A percentile compares a stretch with the other conserved stretches of the same genome.
Evolutionary conservation across 2,113 vertebrate species (phyloP).

Genomic region (Corythornis madagascariensis): DNA sequence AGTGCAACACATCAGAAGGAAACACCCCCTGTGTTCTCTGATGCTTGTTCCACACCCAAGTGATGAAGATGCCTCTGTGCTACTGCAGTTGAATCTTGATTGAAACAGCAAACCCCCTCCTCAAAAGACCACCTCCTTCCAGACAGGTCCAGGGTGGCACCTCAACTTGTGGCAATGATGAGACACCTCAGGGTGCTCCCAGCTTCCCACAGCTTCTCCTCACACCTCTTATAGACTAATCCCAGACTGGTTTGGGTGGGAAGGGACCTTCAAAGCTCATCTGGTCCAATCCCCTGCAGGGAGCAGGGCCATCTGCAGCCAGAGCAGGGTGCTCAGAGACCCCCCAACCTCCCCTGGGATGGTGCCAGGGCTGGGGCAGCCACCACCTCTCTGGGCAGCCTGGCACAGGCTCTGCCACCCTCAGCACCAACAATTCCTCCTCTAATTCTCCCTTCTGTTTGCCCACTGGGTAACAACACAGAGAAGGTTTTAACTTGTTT

Average conservation of each 20-base stretch:
- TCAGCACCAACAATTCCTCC: not conserved
- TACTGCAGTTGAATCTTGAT: not conserved
- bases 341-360: not conserved
- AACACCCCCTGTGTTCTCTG: rapidly evolving
- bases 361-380: not conserved
- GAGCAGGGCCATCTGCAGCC: not conserved
- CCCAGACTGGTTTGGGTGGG: not conserved
- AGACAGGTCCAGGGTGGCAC: not conserved
- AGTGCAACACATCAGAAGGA: not conserved
- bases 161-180: not conserved
- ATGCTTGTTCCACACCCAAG: not conserved
- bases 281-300: not conserved
- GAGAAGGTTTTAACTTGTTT: not conserved
- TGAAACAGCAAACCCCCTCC: rapidly evolving
- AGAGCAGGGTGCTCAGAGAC: not conserved
- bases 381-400: not conserved
- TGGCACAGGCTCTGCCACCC: not conserved
- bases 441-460: not conserved
- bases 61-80: not conserved
- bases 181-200: not conserved
- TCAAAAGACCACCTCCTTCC: not conserved
- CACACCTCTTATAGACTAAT: rapidly evolving
- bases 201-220: not conserved
- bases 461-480: not conserved
- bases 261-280: not conserved